Conservation (phyloP, 1,140 invertebrate genomes). For the Caenorhabditis briggsae region DNA sequence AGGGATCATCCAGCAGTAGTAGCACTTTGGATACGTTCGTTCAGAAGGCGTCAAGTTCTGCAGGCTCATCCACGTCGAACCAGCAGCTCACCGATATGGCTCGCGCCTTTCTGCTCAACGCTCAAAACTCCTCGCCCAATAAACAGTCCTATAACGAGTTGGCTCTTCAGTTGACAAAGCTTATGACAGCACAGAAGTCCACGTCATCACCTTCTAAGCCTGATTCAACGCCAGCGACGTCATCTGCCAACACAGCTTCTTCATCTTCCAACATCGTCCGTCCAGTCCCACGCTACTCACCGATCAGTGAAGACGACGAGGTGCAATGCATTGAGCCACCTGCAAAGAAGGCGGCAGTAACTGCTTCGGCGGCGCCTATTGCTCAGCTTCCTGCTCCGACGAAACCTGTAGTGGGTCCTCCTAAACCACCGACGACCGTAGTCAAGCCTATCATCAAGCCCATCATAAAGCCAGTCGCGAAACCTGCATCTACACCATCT, state of each 20-base stretch:
- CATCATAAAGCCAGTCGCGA: no score
- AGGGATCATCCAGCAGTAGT: neutral
- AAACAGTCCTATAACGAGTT: no score
- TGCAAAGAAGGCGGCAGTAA: neutral
- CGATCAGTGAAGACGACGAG: neutral
- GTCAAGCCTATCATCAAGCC: no score
- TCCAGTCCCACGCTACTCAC: neutral
- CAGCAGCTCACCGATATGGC: no score
- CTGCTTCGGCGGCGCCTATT: neutral
- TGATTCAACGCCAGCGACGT: neutral
- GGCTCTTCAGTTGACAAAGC: no score
- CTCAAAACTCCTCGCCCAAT: no score
- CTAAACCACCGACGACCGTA: constrained; percentile 1
- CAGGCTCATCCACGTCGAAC: no score
- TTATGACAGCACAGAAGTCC: no score
- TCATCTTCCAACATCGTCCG: no score
- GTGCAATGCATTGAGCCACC: constrained; percentile 29
- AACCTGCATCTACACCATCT: neutral
- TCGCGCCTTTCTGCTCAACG: no score
- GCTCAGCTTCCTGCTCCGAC: no score
- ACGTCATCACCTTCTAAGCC: neutral
- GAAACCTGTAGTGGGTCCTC: neutral
- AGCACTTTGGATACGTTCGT: neutral
- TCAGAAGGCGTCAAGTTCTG: no score
- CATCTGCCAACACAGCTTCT: neutral